Evolutionary conservation across 2,888 invertebrate genomes (phyloP), one percentile per base, ranked within the genome.

Genomic region (Hermodice carunculata): DNA sequence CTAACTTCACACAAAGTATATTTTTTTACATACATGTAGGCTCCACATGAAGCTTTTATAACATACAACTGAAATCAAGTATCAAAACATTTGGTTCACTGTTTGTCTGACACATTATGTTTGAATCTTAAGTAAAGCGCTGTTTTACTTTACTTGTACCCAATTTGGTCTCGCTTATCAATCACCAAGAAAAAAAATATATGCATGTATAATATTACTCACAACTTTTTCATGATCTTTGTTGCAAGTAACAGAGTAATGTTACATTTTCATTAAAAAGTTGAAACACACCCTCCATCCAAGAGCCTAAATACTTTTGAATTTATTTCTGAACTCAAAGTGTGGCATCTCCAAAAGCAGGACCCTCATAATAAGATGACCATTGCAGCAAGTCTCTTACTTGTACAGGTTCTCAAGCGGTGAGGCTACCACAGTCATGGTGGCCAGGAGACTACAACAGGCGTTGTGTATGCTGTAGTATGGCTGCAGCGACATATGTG

Each of bases 381-480:
- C 40, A 14, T 37, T 22, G 17, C 11, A 19, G 8, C 8, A 14
- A 14, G 17, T 26, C 22, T 40, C 69, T 51, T 34, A 71, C 83
- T 78, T 83, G 76, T 82, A 82, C 0, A 84, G 61, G 19, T 62
- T 60, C 6, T 82, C 81, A 17, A 84, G 62, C 0, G 83, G 83
- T 24, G 81, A 74, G 14, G 76, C 64, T 17, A 82, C 76, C 0
- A 84, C 73, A 51, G 81, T 78, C 66, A 83, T 61, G 31, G 75
- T 65, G 17, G 81, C 74, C 67, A 84, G 66, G 11, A 84, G 75
- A 31, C 74, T 78, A 34, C 76, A 77, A 66, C 82, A 82, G 28
- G 76, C 71, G 70, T 82, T 83, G 71, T 85, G 84, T 59, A 84
- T 78, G 65, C 72, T 73, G 71, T 79, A 80, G 60, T 79, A 77